A percentile compares a stretch with the other conserved stretches of the same genome.
Evolutionary conservation across 2,113 vertebrate species (phyloP).

Genomic region (Dipodomys stephensi): DNA sequence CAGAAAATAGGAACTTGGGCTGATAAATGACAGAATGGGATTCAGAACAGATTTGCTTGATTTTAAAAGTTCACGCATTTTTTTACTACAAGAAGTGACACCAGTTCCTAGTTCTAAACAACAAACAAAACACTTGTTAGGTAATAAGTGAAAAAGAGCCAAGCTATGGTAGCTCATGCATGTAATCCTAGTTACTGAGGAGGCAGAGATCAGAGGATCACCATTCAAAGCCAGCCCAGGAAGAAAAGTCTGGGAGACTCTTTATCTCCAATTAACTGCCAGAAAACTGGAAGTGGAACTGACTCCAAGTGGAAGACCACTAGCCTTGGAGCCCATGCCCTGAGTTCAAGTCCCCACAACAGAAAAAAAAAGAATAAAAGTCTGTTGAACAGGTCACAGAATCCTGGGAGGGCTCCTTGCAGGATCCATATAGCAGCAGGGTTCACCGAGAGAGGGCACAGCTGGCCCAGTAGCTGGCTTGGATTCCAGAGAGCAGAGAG

Average conservation of each 20-base stretch:
- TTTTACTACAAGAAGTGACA: conserved; percentile 38
- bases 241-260: too few relatives aligned
- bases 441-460: not conserved
- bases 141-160: too few relatives aligned
- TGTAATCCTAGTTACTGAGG: too few relatives aligned
- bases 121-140: too few relatives aligned
- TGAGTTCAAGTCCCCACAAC: too few relatives aligned
- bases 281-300: too few relatives aligned
- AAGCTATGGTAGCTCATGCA: too few relatives aligned
- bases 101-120: not conserved
- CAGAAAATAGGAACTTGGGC: not conserved
- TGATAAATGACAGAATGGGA: not conserved
- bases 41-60: conserved; percentile 28
- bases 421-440: not conserved
- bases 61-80: conserved; percentile 16
- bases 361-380: conserved; percentile 13
- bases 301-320: too few relatives aligned
- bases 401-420: rapidly evolving
- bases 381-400: not conserved
- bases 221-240: too few relatives aligned
- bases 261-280: too few relatives aligned
- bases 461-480: not conserved
- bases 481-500: not conserved
- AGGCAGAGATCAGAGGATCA: too few relatives aligned
- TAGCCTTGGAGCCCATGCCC: too few relatives aligned